A percentile compares a stretch with the other conserved stretches of the same genome.
phyloP scores from a whole-genome alignment of 1,140 invertebrate species.

The Anoplophora glabripennis region DNA sequence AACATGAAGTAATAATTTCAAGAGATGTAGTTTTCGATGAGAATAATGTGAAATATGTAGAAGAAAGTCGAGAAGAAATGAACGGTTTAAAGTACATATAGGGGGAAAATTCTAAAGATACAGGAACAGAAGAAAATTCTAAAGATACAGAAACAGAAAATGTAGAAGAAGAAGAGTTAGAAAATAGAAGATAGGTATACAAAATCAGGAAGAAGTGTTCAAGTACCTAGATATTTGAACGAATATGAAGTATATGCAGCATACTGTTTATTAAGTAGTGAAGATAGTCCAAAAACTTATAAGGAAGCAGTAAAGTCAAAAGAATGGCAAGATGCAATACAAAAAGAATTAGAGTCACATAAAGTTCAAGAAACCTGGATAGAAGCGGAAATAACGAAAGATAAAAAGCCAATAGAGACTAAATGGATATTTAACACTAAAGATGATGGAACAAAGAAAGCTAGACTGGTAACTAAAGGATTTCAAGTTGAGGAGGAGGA shows the following conservation, averaged over 20 bases:
- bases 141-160: neutral
- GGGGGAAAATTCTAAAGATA: neutral
- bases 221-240: neutral
- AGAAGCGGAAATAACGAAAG: constrained; percentile 12
- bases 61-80: neutral
- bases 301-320: neutral
- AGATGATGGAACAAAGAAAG: constrained; percentile 7
- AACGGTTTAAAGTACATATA: neutral
- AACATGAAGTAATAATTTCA: constrained; percentile 27
- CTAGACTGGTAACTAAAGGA: constrained; percentile 9
- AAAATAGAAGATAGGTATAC: no score
- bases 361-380: neutral
- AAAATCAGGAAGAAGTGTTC: no score
- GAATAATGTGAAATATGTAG: constrained; percentile 6
- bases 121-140: neutral
- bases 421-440: constrained; percentile 10
- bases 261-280: constrained; percentile 4
- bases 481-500: constrained; percentile 14
- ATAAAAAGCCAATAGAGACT: constrained; percentile 10
- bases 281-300: neutral
- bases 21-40: constrained; percentile 27
- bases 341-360: constrained; percentile 2
- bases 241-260: constrained; percentile 13
- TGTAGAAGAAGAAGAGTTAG: constrained; percentile 3
- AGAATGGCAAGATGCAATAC: constrained; percentile 2